Conservation (phyloP, 2,888 invertebrate species). For the Metopia argyrocephala region DNA sequence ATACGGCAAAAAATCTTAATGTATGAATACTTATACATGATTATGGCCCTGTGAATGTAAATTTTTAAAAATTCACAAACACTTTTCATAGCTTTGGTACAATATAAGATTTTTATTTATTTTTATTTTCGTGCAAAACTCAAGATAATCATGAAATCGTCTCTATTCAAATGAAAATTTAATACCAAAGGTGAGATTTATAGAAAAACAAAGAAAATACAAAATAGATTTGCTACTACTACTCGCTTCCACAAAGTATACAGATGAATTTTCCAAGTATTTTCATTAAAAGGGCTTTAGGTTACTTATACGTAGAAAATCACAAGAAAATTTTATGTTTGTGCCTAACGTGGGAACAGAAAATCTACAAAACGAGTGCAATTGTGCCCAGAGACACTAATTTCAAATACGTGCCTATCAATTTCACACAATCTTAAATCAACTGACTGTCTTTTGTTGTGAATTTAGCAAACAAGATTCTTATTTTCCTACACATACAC, state of each 20-base stretch:
- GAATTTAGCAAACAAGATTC: background rate
- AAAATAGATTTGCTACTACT: too few species aligned
- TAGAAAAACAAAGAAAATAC: too few species aligned
- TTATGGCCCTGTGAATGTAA: slow-evolving; percentile 43
- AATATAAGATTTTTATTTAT: too few species aligned
- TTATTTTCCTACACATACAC: background rate
- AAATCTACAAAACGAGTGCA: slow-evolving; percentile 12
- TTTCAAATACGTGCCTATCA: slow-evolving; percentile 60
- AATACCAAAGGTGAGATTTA: too few species aligned
- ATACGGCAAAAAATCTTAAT: too few species aligned
- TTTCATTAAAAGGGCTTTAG: background rate
- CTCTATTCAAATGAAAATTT: too few species aligned
- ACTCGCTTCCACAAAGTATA: too few species aligned
- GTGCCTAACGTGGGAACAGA: background rate
- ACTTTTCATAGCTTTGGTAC: slow-evolving; percentile 24
- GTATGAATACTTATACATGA: slow-evolving; percentile 19
- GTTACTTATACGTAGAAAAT: background rate
- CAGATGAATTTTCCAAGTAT: background rate
- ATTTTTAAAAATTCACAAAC: slow-evolving; percentile 48
- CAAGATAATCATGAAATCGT: too few species aligned
- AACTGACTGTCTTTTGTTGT: slow-evolving; percentile 24
- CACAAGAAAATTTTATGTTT: background rate
- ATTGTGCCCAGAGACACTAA: slow-evolving; percentile 44
- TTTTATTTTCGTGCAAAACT: too few species aligned
- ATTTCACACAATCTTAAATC: slow-evolving; percentile 62